Evolutionary conservation across 2,888 invertebrate species (phyloP).

Genomic region (Drosophila percnosoma): DNA sequence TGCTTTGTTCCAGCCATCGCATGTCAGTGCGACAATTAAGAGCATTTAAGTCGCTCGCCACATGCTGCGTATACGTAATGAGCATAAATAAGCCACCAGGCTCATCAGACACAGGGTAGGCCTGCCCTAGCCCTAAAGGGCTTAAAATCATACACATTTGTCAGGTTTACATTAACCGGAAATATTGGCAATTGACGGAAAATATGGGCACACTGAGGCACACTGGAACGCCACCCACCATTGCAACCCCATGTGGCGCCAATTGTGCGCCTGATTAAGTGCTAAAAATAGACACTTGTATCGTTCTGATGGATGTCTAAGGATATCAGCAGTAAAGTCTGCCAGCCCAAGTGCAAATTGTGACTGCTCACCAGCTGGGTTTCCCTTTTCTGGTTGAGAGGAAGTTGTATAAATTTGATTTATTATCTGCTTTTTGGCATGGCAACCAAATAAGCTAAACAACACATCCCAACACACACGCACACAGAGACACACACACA

Average conservation of each 20-base stretch:
- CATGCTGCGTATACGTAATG: slow-evolving; percentile 60
- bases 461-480: slow-evolving; percentile 7
- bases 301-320: slow-evolving; percentile 63
- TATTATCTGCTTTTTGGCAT: slow-evolving; percentile 58
- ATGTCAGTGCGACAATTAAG: slow-evolving; percentile 62
- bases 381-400: slow-evolving; percentile 17
- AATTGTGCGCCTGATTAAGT: slow-evolving; percentile 73
- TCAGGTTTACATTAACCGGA: slow-evolving; percentile 68
- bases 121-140: not conserved
- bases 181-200: slow-evolving; percentile 75
- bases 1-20: slow-evolving; percentile 61
- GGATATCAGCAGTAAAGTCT: slow-evolving; percentile 37
- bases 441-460: slow-evolving; percentile 43
- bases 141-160: slow-evolving; percentile 30
- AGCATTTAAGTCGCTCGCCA: slow-evolving; percentile 42
- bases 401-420: slow-evolving; percentile 60
- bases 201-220: slow-evolving; percentile 50
- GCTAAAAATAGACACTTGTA: slow-evolving; percentile 73
- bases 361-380: slow-evolving; percentile 18
- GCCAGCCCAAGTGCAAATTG: slow-evolving; percentile 29
- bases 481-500: not conserved
- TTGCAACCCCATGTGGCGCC: slow-evolving; percentile 20
- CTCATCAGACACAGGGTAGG: not conserved
- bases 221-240: not conserved
- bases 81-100: slow-evolving; percentile 46